Evolutionary conservation across 1,140 invertebrate species (phyloP).

Genomic region (Cotesia vestalis): DNA sequence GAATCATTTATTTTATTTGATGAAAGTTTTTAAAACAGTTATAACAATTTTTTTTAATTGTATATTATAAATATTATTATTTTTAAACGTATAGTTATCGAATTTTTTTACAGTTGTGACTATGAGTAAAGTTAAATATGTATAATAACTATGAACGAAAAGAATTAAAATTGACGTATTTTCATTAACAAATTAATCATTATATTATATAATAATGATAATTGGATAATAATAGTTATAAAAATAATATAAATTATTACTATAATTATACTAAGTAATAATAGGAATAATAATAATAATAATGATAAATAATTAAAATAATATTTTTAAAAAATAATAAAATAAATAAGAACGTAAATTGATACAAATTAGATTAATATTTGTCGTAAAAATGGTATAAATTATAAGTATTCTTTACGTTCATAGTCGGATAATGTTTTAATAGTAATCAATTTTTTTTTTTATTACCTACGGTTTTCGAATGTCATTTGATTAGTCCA

Average conservation of each 20-base stretch:
- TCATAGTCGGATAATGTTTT: constrained; percentile 18
- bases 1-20: not conserved
- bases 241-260: constrained; percentile 1
- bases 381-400: not conserved
- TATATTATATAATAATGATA: constrained; percentile 5
- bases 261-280: not conserved
- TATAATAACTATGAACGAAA: constrained; percentile 16
- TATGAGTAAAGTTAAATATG: constrained; percentile 25
- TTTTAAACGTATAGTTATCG: constrained; percentile 7
- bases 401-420: constrained; percentile 19
- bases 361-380: not conserved
- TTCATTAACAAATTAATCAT: constrained; percentile 6
- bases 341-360: not conserved
- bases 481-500: constrained; percentile 27
- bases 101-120: constrained; percentile 31
- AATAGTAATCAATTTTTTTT: constrained; percentile 14
- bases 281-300: not conserved
- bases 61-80: constrained; percentile 1
- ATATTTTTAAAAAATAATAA: not conserved
- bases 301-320: too few relatives aligned
- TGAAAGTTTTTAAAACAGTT: not conserved
- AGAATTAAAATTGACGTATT: constrained; percentile 2
- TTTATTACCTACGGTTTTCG: constrained; percentile 26
- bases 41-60: constrained; percentile 10
- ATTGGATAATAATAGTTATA: not conserved